phyloP scores from a whole-genome alignment of 1,140 invertebrate species.

The Micrasema minimum region DNA sequence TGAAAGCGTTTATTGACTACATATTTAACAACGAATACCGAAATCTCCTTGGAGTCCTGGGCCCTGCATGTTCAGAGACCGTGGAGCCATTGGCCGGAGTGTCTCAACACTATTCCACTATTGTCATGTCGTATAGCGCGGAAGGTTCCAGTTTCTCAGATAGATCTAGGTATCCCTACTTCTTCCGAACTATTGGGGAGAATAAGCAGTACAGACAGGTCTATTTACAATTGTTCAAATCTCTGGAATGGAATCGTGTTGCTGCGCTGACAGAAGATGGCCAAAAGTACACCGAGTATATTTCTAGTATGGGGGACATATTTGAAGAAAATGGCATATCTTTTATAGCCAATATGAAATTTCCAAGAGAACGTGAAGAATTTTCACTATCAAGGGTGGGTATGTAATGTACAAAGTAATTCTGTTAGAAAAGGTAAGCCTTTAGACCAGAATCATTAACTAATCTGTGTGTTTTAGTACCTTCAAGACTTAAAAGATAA shows the following conservation, averaged over 20 bases:
- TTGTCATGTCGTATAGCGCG: conserved; percentile 85
- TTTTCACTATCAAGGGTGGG: conserved; percentile 57
- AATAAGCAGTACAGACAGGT: conserved; percentile 80
- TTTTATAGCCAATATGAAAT: conserved; percentile 78
- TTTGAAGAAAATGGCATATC: conserved; percentile 71
- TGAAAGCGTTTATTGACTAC: conserved; percentile 83
- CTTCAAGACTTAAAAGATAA: conserved; percentile 75
- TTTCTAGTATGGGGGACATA: conserved; percentile 75
- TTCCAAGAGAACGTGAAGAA: conserved; percentile 66
- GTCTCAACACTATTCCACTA: conserved; percentile 80
- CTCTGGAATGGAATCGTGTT: conserved; percentile 76
- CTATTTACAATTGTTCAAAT: conserved; percentile 74
- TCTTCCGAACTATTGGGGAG: conserved; percentile 86
- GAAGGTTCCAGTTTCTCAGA: conserved; percentile 80
- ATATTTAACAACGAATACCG: conserved; percentile 67
- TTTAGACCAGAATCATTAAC: too few species aligned
- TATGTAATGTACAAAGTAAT: conserved; percentile 40
- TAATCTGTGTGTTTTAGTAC: conserved; percentile 67
- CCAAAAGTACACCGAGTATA: conserved; percentile 84
- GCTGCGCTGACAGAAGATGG: conserved; percentile 83
- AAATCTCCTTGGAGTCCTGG: conserved; percentile 77
- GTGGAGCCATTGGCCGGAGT: conserved; percentile 84
- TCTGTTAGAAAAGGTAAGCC: too few species aligned
- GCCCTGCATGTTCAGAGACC: conserved; percentile 88
- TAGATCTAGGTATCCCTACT: conserved; percentile 80